Evolutionary conservation across 2,113 vertebrate genomes (phyloP), one percentile per base, ranked within the genome.

Genomic region (Strix uralensis): DNA sequence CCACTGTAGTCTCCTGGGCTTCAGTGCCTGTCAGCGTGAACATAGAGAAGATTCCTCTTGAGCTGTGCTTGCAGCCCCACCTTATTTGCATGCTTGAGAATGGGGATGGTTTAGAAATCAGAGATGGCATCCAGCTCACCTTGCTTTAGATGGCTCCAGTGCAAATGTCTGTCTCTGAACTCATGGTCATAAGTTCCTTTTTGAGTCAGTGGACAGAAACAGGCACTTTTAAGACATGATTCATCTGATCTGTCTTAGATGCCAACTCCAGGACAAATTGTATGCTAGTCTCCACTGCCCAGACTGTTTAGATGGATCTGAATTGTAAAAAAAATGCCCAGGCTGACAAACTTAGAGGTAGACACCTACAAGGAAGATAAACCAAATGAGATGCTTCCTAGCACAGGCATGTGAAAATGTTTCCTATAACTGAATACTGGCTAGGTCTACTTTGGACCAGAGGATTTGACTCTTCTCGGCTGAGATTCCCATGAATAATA

Each of bases 31-130:
- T 9, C 77, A 15, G 25, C 1, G 2, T n/a, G 58, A 62, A 34
- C 0, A 0, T 25, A 51, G 44, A 62, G 55, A 13, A 57, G 46
- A 65, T 67, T 66, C 62, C 30, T 30, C 58, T 30, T 0, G 6
- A 73, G 40, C 85, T 80, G 34, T 38, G 80, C n/a, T 70, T 52
- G 38, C 62, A 85, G 71, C 34, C 38, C 54, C 42, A 36, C 79
- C 79, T 74, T 26, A 30, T 57, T 30, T 26, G 6, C 42, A 4
- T 20, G 7, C 46, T 47, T 47, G 7, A 70, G 23, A n/a, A 15
- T n/a, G 55, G 32, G n/a, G 20, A 15, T 78, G 36, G 57, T 7
- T 65, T 78, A 85, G 46, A 70, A 85, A 61, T 52, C 67, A 55
- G 69, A 21, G 49, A 5, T 2, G 47, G 15, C 32, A 62, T 70